These are phyloP conservation scores for Himalopsyche tibetana DNA, from an alignment of 2,888 invertebrate genomes.

Conservation along the genomic window DNA sequence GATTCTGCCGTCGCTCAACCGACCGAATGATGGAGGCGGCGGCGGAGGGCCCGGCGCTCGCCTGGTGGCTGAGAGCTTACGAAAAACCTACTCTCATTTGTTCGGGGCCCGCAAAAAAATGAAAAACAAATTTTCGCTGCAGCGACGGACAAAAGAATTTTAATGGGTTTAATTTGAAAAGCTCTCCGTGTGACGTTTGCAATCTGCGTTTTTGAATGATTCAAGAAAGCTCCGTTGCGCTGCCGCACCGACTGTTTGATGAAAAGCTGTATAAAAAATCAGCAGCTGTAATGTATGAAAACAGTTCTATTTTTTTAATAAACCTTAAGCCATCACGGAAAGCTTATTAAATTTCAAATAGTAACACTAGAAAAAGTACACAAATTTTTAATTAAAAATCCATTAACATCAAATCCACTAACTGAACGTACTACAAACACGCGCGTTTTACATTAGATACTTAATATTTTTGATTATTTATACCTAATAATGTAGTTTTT, in stretches of 20 bases:
- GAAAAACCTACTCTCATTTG: conserved; percentile 60
- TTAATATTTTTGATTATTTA: too few species aligned
- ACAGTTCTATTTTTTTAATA: background rate
- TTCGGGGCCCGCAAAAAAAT: conserved; percentile 59
- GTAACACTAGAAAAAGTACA: too few species aligned
- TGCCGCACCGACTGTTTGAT: background rate
- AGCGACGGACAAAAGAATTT: conserved; percentile 63
- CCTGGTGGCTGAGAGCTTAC: conserved; percentile 37
- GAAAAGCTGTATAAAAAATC: background rate
- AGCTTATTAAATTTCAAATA: background rate
- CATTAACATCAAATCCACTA: too few species aligned
- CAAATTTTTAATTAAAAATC: too few species aligned
- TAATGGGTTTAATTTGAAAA: conserved; percentile 55
- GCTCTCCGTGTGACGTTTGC: conserved; percentile 40
- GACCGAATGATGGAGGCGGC: conserved; percentile 45
- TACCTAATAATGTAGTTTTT: too few species aligned
- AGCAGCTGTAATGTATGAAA: background rate
- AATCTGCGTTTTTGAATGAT: conserved; percentile 46
- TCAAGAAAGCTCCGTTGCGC: conserved; percentile 21
- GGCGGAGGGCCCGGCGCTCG: conserved; percentile 1
- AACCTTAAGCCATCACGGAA: background rate
- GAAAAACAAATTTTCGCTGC: conserved; percentile 63
- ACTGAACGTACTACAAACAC: too few species aligned
- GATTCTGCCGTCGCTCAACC: conserved; percentile 51
- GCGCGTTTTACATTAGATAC: too few species aligned